Conservation (phyloP, 2,888 invertebrate species). For the Eupithecia subfuscata region DNA sequence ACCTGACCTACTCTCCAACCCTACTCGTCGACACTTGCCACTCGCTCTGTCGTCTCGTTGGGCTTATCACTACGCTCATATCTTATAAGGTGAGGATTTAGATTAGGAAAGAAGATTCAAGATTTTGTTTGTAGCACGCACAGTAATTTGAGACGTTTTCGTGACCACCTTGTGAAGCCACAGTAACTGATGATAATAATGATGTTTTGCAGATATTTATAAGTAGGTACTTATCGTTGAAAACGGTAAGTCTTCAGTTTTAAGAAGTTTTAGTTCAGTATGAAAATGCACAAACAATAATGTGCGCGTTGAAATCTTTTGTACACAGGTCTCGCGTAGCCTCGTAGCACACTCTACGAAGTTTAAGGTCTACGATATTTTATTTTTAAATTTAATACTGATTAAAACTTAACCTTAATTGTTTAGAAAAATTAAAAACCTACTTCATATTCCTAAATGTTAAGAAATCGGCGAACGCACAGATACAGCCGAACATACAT, state of each 20-base stretch:
- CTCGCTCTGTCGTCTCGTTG: slow-evolving; percentile 96
- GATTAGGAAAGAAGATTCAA: background rate
- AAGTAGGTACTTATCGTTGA: background rate
- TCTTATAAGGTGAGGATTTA: slow-evolving; percentile 68
- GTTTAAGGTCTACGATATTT: background rate
- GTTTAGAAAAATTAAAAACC: too few relatives aligned
- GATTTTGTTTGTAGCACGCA: background rate
- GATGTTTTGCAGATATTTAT: background rate
- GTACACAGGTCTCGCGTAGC: background rate
- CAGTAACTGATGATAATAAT: background rate
- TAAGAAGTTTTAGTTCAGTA: background rate
- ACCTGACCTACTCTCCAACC: slow-evolving; percentile 95
- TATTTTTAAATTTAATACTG: background rate
- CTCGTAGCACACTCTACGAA: background rate
- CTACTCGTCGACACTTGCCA: slow-evolving; percentile 97
- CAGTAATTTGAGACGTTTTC: background rate
- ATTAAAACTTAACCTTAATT: too few relatives aligned
- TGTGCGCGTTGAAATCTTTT: slow-evolving; percentile 9
- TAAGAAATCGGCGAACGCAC: too few relatives aligned
- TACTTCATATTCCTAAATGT: too few relatives aligned
- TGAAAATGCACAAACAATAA: background rate
- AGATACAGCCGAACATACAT: too few relatives aligned
- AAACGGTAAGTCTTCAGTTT: background rate
- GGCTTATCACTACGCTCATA: slow-evolving; percentile 84
- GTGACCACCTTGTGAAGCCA: background rate